phyloP scores from a whole-genome alignment of 2,797 vertebrate species.

The Rhynchonycteris naso region DNA sequence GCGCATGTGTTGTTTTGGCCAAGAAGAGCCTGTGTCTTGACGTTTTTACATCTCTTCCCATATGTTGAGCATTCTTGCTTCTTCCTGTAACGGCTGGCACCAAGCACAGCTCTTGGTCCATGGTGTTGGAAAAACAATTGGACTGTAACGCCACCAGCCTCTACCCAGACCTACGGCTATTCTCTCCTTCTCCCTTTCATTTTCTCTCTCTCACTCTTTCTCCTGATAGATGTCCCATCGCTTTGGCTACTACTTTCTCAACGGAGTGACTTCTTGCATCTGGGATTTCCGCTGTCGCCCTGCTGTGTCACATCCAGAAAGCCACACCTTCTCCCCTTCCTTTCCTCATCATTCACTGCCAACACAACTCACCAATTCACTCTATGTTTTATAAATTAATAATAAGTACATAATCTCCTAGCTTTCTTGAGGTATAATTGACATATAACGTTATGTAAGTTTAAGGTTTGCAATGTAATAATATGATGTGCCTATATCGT shows the following conservation, averaged over 20 bases:
- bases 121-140: not conserved
- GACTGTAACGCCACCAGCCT: not conserved
- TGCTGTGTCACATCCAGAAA: not conserved
- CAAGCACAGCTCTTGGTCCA: not conserved
- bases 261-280: not conserved
- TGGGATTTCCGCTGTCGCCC: not conserved
- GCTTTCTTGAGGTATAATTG: not conserved
- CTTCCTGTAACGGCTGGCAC: constrained; percentile 32
- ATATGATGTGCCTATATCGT: not conserved
- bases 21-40: constrained; percentile 4
- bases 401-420: not conserved
- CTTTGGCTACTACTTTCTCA: not conserved
- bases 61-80: constrained; percentile 4
- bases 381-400: not conserved
- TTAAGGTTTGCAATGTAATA: not conserved
- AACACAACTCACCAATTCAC: not conserved
- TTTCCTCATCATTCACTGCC: not conserved
- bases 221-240: not conserved
- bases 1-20: constrained; percentile 57
- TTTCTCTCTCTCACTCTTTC: no score
- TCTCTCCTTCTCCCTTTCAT: not conserved
- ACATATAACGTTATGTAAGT: not conserved
- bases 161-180: not conserved
- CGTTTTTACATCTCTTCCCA: not conserved
- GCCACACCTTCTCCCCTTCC: not conserved